Evolutionary conservation across 2,797 vertebrate genomes (phyloP), one percentile per base, ranked within the genome.

Genomic region (Propithecus perrieri): DNA sequence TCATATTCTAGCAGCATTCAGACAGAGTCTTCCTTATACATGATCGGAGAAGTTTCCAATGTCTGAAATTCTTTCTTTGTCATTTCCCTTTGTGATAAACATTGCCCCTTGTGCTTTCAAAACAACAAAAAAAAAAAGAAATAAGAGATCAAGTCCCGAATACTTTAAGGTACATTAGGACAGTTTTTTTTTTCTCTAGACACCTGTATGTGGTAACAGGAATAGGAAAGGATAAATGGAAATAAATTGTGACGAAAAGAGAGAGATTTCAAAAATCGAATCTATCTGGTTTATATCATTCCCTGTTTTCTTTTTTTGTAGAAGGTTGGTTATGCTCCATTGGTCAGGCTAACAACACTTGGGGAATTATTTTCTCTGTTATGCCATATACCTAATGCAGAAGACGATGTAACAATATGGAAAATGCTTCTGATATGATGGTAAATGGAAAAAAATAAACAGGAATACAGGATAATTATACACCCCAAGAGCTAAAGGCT

Each of bases 331-430:
- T 79, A 48, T 67, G 11, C 10, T 81, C 15, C 4, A 38, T 22
- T 33, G 50, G 41, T 79, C 61, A 81, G 84, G 6, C 17, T 87
- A 46, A 75, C 26, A 95, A 9, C 15, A 72, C 26, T 33, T 50
- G 38, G 7, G 33, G 24, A 87, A 46, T 87, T 85, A 85, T 38
- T 94, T 96, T 94, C 74, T 95, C 84, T 93, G 65, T 94, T 41
- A 76, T 84, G 20, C 1, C 5, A 33, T 89, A 48, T 26, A 41
- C 17, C 20, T 15, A 26, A 85, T 26, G 17, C 35, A 79, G 38
- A 93, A 94, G 89, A 79, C 3, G 14, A 63, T 69, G n/a, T 41
- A 65, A 79, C 26, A 35, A 48, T 50, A 50, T 20, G 22, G 65
- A 81, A 97, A 86, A 76, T 48, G 14, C 5, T 80, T 95, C 35